Conservation (phyloP, 2,888 invertebrate species). For the Mesoligia furuncula region DNA sequence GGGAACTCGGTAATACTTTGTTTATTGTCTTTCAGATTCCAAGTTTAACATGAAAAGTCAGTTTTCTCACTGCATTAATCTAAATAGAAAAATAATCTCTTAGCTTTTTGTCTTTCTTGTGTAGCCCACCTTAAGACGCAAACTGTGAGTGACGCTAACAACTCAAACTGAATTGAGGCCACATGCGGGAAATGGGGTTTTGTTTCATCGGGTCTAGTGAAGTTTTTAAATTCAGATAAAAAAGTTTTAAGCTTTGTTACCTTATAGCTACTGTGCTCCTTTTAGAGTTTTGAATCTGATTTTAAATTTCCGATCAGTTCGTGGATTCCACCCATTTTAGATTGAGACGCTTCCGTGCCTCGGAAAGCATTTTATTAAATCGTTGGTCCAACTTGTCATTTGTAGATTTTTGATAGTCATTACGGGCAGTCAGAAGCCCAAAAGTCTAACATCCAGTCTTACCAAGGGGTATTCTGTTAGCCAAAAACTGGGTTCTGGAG, state of each 20-base stretch:
- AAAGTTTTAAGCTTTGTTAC: constrained; percentile 16
- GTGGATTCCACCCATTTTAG: too few species aligned
- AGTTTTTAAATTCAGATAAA: constrained; percentile 25
- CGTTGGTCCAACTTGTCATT: too few species aligned
- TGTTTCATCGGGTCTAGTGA: constrained; percentile 3
- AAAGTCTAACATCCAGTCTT: too few species aligned
- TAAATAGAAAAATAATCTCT: constrained; percentile 6
- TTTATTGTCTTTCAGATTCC: not conserved
- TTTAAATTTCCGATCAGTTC: too few species aligned
- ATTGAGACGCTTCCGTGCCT: too few species aligned
- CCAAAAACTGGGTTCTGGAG: too few species aligned
- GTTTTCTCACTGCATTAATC: not conserved
- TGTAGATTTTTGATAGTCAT: too few species aligned
- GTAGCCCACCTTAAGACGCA: constrained; percentile 5
- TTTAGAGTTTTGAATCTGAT: too few species aligned
- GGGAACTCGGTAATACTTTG: too few species aligned
- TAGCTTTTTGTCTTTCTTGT: not conserved
- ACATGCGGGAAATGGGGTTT: constrained; percentile 32
- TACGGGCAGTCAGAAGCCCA: too few species aligned
- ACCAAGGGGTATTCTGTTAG: too few species aligned
- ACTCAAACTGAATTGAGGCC: constrained; percentile 24
- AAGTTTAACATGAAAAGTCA: not conserved
- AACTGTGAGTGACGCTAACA: constrained; percentile 38
- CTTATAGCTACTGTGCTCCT: not conserved
- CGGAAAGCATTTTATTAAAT: too few species aligned